Percentiles rank a stretch among this genome's conserved stretches.
Conservation (phyloP, 2,113 vertebrate genomes). For the Erythrocercus mccallii region DNA sequence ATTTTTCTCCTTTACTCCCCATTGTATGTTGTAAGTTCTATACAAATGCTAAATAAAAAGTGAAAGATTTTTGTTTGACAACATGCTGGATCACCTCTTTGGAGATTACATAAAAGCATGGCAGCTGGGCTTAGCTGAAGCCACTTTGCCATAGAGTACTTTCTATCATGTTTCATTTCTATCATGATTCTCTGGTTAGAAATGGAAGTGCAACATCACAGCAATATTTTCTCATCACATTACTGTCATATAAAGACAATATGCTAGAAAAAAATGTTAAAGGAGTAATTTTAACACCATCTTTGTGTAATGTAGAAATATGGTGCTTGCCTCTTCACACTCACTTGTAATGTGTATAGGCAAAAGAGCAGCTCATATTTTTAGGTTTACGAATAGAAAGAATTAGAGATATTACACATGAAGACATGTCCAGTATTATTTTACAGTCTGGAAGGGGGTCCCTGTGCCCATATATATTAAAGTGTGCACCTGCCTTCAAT, state of each 20-base stretch:
- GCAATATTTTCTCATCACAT: constrained; percentile 4
- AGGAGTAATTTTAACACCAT: constrained; percentile 20
- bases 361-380: constrained; percentile 49
- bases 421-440: constrained; percentile 63
- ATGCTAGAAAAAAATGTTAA: not conserved
- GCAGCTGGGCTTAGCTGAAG: not conserved
- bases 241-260: not conserved
- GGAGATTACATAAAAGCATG: not conserved
- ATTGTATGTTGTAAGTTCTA: not conserved
- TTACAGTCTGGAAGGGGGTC: constrained; percentile 72
- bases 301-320: not conserved
- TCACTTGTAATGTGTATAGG: constrained; percentile 30
- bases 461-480: constrained; percentile 67
- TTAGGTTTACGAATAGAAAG: constrained; percentile 60
- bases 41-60: not conserved
- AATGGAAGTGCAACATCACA: not conserved
- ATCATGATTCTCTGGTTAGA: not conserved
- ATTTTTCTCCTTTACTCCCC: not conserved
- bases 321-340: not conserved
- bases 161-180: not conserved
- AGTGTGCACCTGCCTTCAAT: constrained; percentile 77
- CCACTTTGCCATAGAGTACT: not conserved
- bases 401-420: constrained; percentile 46
- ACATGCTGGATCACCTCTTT: not conserved
- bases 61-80: not conserved